Evolutionary conservation across 1,140 invertebrate genomes (phyloP), one percentile per base, ranked within the genome.

Genomic region (Drosophila mojavensis): DNA sequence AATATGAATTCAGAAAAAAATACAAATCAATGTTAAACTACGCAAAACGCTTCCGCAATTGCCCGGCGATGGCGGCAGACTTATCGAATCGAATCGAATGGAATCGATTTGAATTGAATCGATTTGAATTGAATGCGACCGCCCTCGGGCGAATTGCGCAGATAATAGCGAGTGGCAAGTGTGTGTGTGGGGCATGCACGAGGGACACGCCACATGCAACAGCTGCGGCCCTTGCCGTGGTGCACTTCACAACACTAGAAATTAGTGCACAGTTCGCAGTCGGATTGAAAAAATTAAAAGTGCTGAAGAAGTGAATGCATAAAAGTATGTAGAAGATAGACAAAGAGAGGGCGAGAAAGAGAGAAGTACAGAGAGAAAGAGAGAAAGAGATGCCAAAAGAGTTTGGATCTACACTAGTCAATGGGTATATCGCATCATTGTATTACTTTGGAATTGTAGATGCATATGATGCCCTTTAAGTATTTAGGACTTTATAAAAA

Each of bases 161-260:
- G 5, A 41, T 50, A 39, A 4, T 67, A 7, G 20, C 41, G 13
- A 26, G 50, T 65, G 39, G 54, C 54, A 17, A 41, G 36, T 39
- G 24, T 77, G 63, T 56, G 48, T 77, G 64, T 56, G 48, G 26
- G 36, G 76, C 75, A 86, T 85, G 83, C 81, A 65, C 53, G 39
- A 82, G 79, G 60, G 64, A 61, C 60, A 63, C 13, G 51, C 63
- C 78, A 73, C 70, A 75, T 83, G 79, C 73, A 56, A 64, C 36
- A 48, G 58, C 48, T 71, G 26, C 43, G 30, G 11, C 17, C 41
- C n/a, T 7, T 15, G 15, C 33, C 24, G 10, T 2, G 11, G 33
- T 48, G 36, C 10, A 10, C 9, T n/a, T 24, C 56, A 51, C 47
- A 45, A 36, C 6, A 70, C 17, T 26, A 24, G 48, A 60, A 26